Evolutionary conservation across 1,140 invertebrate species (phyloP).

Genomic region (Macrocentrus cingulum): DNA sequence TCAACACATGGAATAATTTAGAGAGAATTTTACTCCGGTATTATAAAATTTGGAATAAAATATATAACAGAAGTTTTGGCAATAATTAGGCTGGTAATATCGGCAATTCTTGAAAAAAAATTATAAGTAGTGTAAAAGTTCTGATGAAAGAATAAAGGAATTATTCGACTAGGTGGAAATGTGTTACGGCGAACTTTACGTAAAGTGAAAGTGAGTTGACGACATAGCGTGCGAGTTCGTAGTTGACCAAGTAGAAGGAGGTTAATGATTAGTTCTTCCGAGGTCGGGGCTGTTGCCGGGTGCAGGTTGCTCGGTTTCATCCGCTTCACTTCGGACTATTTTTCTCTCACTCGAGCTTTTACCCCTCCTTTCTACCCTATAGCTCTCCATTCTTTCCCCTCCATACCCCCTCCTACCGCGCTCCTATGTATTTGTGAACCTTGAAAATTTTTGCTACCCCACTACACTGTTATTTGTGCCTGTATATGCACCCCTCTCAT

Average conservation of each 20-base stretch:
- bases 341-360: slow-evolving; percentile 11
- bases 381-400: slow-evolving; percentile 2
- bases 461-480: slow-evolving; percentile 32
- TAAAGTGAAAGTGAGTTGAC: slow-evolving; percentile 23
- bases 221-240: slow-evolving; percentile 28
- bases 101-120: no score
- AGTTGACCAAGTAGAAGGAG: slow-evolving; percentile 43
- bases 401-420: slow-evolving; percentile 1
- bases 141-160: no score
- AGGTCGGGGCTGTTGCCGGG: slow-evolving; percentile 54
- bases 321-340: slow-evolving; percentile 27
- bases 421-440: slow-evolving; percentile 39
- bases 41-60: no score
- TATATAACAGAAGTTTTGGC: no score
- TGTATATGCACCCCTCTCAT: slow-evolving; percentile 48
- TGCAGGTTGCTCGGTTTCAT: slow-evolving; percentile 45
- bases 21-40: no score
- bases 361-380: slow-evolving; percentile 10
- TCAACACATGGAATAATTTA: no score
- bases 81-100: no score
- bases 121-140: no score
- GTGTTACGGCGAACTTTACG: neutral
- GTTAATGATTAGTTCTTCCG: slow-evolving; percentile 55
- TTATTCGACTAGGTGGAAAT: no score
- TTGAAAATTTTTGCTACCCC: slow-evolving; percentile 39